phyloP scores from a whole-genome alignment of 2,797 vertebrate genomes.

The Kryptolebias ocellatus region DNA sequence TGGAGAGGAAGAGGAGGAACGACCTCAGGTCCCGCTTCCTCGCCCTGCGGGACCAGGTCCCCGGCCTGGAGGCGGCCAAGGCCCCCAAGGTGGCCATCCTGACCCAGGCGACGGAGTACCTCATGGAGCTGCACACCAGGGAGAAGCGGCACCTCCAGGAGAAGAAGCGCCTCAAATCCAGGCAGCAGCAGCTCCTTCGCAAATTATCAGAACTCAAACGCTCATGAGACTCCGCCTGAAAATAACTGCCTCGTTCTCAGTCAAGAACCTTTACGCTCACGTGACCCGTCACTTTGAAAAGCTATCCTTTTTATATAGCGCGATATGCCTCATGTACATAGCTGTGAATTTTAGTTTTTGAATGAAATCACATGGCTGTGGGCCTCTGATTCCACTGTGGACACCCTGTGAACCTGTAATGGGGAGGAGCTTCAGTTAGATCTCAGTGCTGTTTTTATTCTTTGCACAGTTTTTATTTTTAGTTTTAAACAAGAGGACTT shows the following conservation, averaged over 20 bases:
- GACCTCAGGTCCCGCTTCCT: conserved; percentile 93
- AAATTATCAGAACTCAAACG: conserved; percentile 86
- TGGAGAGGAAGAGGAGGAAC: conserved; percentile 93
- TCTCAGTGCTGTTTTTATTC: conserved; percentile 30
- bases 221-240: conserved; percentile 70
- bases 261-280: conserved; percentile 36
- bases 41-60: conserved; percentile 90
- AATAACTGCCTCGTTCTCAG: conserved; percentile 45
- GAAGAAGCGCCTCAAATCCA: conserved; percentile 86
- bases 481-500: conserved; percentile 20
- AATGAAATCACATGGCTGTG: conserved; percentile 32
- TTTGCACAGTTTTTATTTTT: conserved; percentile 60
- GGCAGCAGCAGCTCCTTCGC: conserved; percentile 87
- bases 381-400: conserved; percentile 43
- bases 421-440: conserved; percentile 36
- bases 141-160: conserved; percentile 88
- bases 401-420: conserved; percentile 40
- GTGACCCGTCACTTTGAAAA: conserved; percentile 53
- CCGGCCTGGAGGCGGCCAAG: conserved; percentile 88
- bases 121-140: conserved; percentile 82
- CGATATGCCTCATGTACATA: conserved; percentile 66
- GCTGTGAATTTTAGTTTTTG: conserved; percentile 33
- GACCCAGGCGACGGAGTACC: conserved; percentile 91
- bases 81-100: conserved; percentile 95
- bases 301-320: conserved; percentile 38